These are phyloP conservation scores for Coelinius sp. DNA, from an alignment of 2,888 invertebrate species.

Conservation along the genomic window DNA sequence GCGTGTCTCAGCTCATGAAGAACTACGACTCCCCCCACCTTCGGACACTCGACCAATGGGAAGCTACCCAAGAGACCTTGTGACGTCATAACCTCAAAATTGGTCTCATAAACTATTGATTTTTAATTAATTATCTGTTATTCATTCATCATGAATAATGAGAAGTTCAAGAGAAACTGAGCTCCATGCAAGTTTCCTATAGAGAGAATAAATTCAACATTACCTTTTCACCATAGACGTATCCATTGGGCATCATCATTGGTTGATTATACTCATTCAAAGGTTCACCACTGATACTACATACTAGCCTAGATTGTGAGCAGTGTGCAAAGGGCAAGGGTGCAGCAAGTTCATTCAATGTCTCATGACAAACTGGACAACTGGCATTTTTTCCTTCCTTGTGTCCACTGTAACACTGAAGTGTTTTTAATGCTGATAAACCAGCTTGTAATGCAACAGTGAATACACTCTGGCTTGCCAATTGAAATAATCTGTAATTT, in stretches of 20 bases:
- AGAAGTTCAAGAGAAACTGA: no score
- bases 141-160: not conserved
- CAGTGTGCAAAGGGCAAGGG: constrained; percentile 95
- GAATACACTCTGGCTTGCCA: constrained; percentile 92
- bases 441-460: constrained; percentile 94
- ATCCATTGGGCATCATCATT: constrained; percentile 98
- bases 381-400: constrained; percentile 82
- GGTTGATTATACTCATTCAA: constrained; percentile 98
- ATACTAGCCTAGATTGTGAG: constrained; percentile 95
- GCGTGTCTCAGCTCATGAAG: no score
- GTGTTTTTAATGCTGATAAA: constrained; percentile 88
- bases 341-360: constrained; percentile 88
- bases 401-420: constrained; percentile 80
- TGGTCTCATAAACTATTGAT: no score
- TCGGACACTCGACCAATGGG: no score
- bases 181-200: no score
- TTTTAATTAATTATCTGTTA: not conserved
- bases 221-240: constrained; percentile 95
- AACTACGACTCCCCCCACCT: no score
- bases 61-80: no score
- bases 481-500: constrained; percentile 94
- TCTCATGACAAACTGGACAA: constrained; percentile 94
- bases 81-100: no score
- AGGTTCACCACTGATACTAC: constrained; percentile 89
- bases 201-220: not conserved